Evolutionary conservation across 2,113 vertebrate species (phyloP).

Genomic region (Pomatostomus ruficeps): DNA sequence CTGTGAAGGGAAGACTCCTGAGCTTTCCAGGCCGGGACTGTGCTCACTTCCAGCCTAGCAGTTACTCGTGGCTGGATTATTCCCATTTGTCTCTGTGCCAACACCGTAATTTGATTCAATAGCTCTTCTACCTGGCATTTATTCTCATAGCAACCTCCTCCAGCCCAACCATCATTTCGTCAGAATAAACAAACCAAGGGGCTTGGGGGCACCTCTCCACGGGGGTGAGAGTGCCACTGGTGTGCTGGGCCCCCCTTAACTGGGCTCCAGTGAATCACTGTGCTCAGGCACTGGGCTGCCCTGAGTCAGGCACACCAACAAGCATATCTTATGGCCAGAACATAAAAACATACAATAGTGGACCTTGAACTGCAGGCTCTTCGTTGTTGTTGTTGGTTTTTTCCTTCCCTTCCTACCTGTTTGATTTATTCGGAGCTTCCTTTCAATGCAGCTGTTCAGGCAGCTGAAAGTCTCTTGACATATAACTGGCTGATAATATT

Average conservation of each 20-base stretch:
- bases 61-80: neutral
- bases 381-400: neutral
- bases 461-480: neutral
- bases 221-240: neutral
- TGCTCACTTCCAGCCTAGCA: neutral
- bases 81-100: neutral
- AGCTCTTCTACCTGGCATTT: slow-evolving; percentile 26
- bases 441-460: neutral
- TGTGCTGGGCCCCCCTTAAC: rapidly evolving
- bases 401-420: neutral
- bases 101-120: neutral
- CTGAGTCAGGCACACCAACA: neutral
- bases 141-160: neutral
- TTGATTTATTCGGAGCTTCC: neutral
- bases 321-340: neutral
- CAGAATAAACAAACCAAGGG: neutral
- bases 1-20: neutral
- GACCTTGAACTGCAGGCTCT: neutral
- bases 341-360: rapidly evolving
- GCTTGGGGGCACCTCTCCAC: neutral
- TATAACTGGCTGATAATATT: neutral
- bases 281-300: neutral
- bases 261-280: neutral
- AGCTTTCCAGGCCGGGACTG: neutral
- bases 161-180: neutral